Conservation (phyloP, 2,888 invertebrate species). For the Drosophila kanekoi region DNA sequence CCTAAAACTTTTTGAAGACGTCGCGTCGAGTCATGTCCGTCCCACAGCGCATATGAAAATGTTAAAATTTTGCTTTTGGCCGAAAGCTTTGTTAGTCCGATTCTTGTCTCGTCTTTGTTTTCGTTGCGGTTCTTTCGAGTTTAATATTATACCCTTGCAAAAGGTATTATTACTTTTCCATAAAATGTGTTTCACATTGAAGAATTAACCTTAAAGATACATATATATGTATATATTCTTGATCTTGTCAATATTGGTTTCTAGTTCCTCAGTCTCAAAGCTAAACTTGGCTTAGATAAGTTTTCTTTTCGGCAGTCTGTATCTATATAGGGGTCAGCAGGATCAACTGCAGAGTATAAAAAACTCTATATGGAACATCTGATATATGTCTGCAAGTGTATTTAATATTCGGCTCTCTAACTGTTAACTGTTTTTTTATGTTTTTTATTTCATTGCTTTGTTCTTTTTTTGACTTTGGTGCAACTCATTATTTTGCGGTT, state of each 20-base stretch:
- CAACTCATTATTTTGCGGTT: slow-evolving; percentile 78
- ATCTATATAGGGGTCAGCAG: no score
- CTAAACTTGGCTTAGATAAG: no score
- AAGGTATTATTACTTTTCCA: not conserved
- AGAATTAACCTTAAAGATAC: not conserved
- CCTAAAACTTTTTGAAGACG: slow-evolving; percentile 67
- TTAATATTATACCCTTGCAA: slow-evolving; percentile 10
- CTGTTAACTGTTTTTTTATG: not conserved
- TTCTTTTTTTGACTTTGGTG: slow-evolving; percentile 46
- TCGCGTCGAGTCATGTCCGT: slow-evolving; percentile 25
- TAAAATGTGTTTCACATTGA: not conserved
- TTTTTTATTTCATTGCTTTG: slow-evolving; percentile 22
- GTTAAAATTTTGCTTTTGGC: slow-evolving; percentile 45
- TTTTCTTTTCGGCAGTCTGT: no score
- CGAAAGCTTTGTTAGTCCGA: slow-evolving; percentile 47
- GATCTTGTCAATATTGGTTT: not conserved
- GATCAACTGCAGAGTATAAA: no score
- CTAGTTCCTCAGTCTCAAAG: not conserved
- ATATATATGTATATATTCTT: not conserved
- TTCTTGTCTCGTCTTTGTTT: slow-evolving; percentile 45
- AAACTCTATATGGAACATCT: no score
- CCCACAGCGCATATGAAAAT: slow-evolving; percentile 42
- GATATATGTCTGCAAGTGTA: not conserved
- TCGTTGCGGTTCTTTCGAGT: slow-evolving; percentile 19
- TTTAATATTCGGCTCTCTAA: not conserved